These are phyloP conservation scores for Entosphenus tridentatus DNA, from an alignment of 2,113 vertebrate species.

Conservation along the genomic window DNA sequence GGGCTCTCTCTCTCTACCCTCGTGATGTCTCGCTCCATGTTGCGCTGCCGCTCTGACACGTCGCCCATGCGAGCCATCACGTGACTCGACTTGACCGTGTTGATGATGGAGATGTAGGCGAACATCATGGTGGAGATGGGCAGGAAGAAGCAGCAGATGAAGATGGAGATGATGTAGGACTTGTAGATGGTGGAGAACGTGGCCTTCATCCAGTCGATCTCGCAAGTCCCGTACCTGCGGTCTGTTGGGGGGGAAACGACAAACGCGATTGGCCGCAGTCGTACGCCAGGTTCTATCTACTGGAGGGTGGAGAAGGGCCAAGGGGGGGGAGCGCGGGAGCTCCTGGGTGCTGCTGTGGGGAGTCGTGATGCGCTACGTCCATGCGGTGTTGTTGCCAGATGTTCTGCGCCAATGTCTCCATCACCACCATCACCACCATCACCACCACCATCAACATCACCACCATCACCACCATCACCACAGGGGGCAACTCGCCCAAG, in stretches of 20 bases:
- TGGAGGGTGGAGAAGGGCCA: no score
- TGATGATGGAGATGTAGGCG: constrained; percentile 40
- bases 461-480: no score
- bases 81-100: constrained; percentile 44
- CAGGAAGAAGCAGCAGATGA: constrained; percentile 45
- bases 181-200: constrained; percentile 57
- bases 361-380: no score
- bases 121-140: constrained; percentile 37
- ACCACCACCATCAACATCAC: no score
- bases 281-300: no score
- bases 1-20: constrained; percentile 19
- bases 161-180: constrained; percentile 44
- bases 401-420: no score
- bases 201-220: constrained; percentile 59
- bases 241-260: constrained; percentile 17
- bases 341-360: no score
- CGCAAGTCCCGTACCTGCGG: constrained; percentile 42
- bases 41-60: constrained; percentile 32
- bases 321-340: no score
- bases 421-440: no score
- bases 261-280: background rate
- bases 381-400: no score
- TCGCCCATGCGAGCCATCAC: constrained; percentile 27
- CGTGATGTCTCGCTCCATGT: constrained; percentile 34
- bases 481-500: no score